Evolutionary conservation across 2,888 invertebrate genomes (phyloP), one percentile per base, ranked within the genome.

Genomic region (Hanleya hanleyi): DNA sequence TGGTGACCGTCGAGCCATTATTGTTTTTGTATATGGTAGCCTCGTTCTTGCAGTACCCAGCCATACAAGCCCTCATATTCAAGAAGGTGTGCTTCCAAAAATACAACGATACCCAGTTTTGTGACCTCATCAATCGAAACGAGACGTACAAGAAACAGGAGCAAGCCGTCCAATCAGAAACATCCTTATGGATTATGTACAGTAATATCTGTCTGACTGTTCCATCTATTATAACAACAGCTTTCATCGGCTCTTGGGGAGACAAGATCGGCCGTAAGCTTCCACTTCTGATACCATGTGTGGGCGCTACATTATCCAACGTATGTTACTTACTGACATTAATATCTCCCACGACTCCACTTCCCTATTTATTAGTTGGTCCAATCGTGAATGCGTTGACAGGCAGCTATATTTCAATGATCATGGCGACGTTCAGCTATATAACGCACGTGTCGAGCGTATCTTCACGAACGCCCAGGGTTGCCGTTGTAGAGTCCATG

Each of bases 21-120:
- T 94, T 97, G 94, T 95, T 96, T 87, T 91, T 96, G 1, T 97
- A 96, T 87, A 96, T 97, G 96, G 93, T 96, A 92, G 95, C 96
- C 0, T 95, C 93, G 32, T 91, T 88, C 74, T 83, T 91, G 69
- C 87, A 90, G 71, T 89, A 87, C 71, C 86, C 90, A 4, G 86
- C 89, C 4, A 83, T 90, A 57, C 91, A 91, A 82, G 91, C 91
- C 71, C 83, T 91, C 47, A 83, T 91, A 5, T 91, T 88, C 77
- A 79, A 85, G 9, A 91, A 91, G 82, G 88, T 90, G 0, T 92
- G 92, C 73, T 64, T 80, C 0, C 49, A 74, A 12, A 77, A 82
- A 38, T 84, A 80, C 71, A 77, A 81, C 41, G 66, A 77, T 50
- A 26, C 74, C 0, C 78, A 79, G 9, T 76, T 87, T 29, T 82